Base-by-base conservation (phyloP, 2,888 invertebrate genomes). In the Ormyrus nitidulus region DNA sequence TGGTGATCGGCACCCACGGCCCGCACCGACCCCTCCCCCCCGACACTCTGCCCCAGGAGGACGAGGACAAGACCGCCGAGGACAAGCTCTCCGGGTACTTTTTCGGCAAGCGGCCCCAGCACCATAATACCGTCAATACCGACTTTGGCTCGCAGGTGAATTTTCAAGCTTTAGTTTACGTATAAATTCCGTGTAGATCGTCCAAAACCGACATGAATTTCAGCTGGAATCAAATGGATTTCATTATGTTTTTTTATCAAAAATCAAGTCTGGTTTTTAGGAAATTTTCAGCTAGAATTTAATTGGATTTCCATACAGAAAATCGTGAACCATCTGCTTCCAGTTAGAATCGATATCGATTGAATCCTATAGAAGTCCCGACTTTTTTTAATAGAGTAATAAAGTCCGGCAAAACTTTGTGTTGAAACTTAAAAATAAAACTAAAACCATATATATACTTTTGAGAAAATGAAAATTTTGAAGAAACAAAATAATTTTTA, bases 1-100 rank as follows among this genome's bases (percentile, higher is more conserved):
- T 93, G 8, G 92, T 93, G 0, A 91, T 93, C 19, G 93, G 93
- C 5, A 92, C 92, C 0, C 90, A 92, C 58, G 93, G 93, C 0
- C 92, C 93, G 71, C 91, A 92, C 64, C 86, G 92, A 58, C 92
- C 92, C 5, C 77, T 91, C 34, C 91, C 92, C 9, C 92, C 92
- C 6, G 90, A 90, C 10, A 90, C 88, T 13, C 82, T 90, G 9
- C 83, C 87, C 0, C 86, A 88, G 19, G 86, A 86, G 53, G 84
- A 87, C 48, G 84, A 85, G 2, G 54, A 71, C 1, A 65, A 81
- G 13, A 51, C 72, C 80, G 64, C 69, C 85, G 81, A 70, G 5
- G 69, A 49, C 34, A 61, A 73, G 46, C 19, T 74, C 6, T 46
- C 54, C 1, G 73, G 71, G 2, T 77, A 53, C 51, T 71, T 59